These are phyloP conservation scores for Chelonus insularis DNA, from an alignment of 1,140 invertebrate species.

Conservation along the genomic window DNA sequence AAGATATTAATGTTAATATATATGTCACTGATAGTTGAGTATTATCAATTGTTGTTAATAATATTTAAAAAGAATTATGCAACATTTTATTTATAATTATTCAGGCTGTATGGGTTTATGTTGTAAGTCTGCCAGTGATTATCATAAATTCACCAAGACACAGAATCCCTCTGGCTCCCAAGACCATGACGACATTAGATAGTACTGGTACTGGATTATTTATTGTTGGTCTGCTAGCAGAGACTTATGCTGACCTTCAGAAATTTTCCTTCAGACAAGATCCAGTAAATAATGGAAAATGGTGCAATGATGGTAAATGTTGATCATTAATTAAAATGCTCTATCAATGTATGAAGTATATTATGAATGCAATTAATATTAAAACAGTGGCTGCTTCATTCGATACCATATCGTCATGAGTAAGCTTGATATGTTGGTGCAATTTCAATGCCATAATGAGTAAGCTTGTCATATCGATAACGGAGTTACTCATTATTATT, in stretches of 20 bases:
- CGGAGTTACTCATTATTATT: neutral
- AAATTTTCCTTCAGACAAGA: slow-evolving; percentile 89
- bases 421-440: too few relatives aligned
- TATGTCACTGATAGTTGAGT: neutral
- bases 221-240: slow-evolving; percentile 78
- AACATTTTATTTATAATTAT: slow-evolving; percentile 16
- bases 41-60: neutral
- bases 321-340: too few relatives aligned
- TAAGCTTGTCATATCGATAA: neutral
- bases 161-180: slow-evolving; percentile 73
- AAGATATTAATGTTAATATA: slow-evolving; percentile 21
- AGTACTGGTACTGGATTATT: slow-evolving; percentile 84
- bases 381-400: too few relatives aligned
- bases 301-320: slow-evolving; percentile 87
- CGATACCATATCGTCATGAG: too few relatives aligned
- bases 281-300: slow-evolving; percentile 83
- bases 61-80: neutral
- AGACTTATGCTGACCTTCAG: slow-evolving; percentile 88
- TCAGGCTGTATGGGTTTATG: slow-evolving; percentile 90
- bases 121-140: slow-evolving; percentile 88
- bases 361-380: too few relatives aligned
- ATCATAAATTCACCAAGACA: slow-evolving; percentile 87
- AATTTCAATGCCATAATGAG: neutral
- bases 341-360: too few relatives aligned
- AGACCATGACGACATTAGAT: slow-evolving; percentile 82